Base-by-base conservation (phyloP, 2,113 vertebrate species). In the Calyptomena viridis region DNA sequence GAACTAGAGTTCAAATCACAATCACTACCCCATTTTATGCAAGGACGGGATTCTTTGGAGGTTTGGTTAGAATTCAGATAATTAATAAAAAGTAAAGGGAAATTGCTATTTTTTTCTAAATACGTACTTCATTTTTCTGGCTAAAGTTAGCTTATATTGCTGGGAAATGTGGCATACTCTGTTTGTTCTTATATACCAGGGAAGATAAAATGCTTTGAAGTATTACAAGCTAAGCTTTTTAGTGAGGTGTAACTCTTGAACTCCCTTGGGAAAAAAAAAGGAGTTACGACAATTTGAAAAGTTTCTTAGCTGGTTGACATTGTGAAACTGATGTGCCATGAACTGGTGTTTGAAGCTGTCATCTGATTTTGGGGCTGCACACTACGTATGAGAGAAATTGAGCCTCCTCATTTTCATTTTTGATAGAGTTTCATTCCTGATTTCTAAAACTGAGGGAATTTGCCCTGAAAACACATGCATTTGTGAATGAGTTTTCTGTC, bases 21-120 rank as follows among this genome's bases (percentile, higher is more conserved):
- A 62, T 55, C 56, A 74, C 44, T 94, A 56, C 22, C 11, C 55
- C 24, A 47, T 91, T 88, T 93, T 82, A 78, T 4, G 8, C 77
- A 93, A 95, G 69, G 46, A 67, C 66, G 73, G 42, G n/a, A 56
- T 94, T 94, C 17, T 87, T 88, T 91, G 37, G 68, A 86, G 7
- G 9, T 10, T 42, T 95, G 53, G 49, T 84, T 81, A 74, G 37
- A 30, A 79, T 74, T 95, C 64, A 92, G 30, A 40, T 35, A 79
- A 68, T 67, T 94, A 89, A 72, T 87, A 84, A 90, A 75, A 50
- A 77, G 62, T 58, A 93, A 94, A 93, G 46, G 78, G 87, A 95
- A 95, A 93, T 75, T 60, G 56, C 52, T 93, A 42, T 72, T 93
- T 89, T 90, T 93, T 91, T 23, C 59, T 69, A 14, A 91, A 87